These are phyloP conservation scores for Telmatherina bonti DNA, from an alignment of 2,797 vertebrate species.

Conservation along the genomic window DNA sequence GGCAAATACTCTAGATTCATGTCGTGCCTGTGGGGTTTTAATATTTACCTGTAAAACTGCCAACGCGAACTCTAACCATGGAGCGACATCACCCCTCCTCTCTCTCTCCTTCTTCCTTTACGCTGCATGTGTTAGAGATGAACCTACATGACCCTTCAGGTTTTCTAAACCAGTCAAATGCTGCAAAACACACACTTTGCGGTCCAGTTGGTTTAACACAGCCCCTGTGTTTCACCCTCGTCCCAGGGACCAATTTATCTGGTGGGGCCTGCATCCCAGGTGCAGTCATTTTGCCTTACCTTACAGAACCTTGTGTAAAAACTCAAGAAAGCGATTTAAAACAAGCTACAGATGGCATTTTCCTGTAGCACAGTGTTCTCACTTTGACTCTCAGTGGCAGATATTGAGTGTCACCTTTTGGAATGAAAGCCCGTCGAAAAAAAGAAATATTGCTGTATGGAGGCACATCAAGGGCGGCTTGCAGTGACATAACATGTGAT, in stretches of 20 bases:
- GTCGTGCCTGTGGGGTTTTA: neutral
- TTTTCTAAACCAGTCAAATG: slow-evolving; percentile 35
- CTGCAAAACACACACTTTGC: slow-evolving; percentile 49
- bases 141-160: slow-evolving; percentile 61
- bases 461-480: slow-evolving; percentile 38
- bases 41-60: neutral
- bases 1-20: neutral
- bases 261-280: slow-evolving; percentile 36
- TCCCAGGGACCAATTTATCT: slow-evolving; percentile 57
- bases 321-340: slow-evolving; percentile 29
- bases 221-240: slow-evolving; percentile 58
- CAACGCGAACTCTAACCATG: slow-evolving; percentile 13
- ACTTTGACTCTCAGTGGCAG: slow-evolving; percentile 60
- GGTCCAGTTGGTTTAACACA: slow-evolving; percentile 56
- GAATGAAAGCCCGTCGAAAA: slow-evolving; percentile 45
- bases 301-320: slow-evolving; percentile 20
- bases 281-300: slow-evolving; percentile 23
- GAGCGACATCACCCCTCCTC: slow-evolving; percentile 1
- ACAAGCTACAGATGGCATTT: slow-evolving; percentile 22
- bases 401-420: slow-evolving; percentile 61
- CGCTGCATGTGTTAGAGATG: slow-evolving; percentile 51
- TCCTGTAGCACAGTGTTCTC: slow-evolving; percentile 34
- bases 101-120: neutral
- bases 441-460: slow-evolving; percentile 20
- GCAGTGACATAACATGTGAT: slow-evolving; percentile 37